Evolutionary conservation across 2,797 vertebrate species (phyloP).

Genomic region (Ambastaia sidthimunki): DNA sequence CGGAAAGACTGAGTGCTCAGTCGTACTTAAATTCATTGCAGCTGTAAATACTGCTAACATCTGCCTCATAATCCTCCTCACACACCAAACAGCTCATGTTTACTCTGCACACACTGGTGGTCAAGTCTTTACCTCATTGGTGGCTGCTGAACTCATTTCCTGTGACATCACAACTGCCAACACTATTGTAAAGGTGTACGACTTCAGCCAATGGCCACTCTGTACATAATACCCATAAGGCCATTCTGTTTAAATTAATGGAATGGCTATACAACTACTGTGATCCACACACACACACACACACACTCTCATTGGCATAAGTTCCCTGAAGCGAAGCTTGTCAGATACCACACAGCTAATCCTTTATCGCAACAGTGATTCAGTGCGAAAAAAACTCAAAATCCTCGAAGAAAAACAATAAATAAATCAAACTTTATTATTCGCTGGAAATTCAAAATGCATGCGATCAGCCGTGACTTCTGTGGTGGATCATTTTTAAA

Average conservation of each 20-base stretch:
- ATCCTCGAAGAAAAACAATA: conserved; percentile 39
- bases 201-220: background rate
- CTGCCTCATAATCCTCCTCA: background rate
- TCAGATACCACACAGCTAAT: conserved; percentile 52
- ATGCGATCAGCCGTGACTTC: conserved; percentile 15
- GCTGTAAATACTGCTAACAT: background rate
- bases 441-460: conserved; percentile 9
- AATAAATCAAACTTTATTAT: conserved; percentile 6
- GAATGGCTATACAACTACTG: background rate
- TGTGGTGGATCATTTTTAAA: conserved; percentile 18
- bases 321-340: conserved; percentile 43
- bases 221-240: background rate
- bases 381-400: conserved; percentile 29
- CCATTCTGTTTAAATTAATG: background rate
- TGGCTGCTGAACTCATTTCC: background rate
- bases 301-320: conserved; percentile 25
- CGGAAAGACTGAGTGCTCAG: too few relatives aligned
- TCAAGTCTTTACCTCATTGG: background rate
- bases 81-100: conserved; percentile 1
- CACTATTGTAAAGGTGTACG: conserved; percentile 1
- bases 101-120: too few relatives aligned
- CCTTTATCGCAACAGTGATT: conserved; percentile 45
- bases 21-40: background rate
- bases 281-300: conserved; percentile 6
- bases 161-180: background rate